Evolutionary conservation across 2,888 invertebrate species (phyloP), one percentile per base, ranked within the genome.

Genomic region (Troilus luridus): DNA sequence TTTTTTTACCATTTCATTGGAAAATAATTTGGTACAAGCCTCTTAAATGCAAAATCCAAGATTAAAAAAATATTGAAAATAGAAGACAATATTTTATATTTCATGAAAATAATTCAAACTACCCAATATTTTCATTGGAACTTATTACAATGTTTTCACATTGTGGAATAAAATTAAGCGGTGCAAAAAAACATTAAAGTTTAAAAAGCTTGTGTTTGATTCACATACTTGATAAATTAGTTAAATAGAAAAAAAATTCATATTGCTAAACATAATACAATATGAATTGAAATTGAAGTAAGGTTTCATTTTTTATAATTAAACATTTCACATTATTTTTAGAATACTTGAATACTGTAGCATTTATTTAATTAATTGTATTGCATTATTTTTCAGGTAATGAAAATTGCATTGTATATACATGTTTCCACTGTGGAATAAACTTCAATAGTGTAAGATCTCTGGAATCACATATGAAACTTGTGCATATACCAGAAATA

Each of bases 401-500:
- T 81, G 81, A 81, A 81, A 81, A 81, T 81, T 81, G 81, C 54
- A 81, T 81, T 54, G 81, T 81, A 54, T 81, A 81, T 81, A 81
- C 81, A 5, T 81, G 81, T 81, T 81, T 54, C 81, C 81, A 81
- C 21, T 81, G 81, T 56, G 81, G 81, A 81, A 54, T 81, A 81
- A 21, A 81, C 8, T 81, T 81, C 24, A 81, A 81, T 81, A 81
- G 81, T 19, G 21, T 81, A 6, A 81, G 81, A 54, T 81, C 81
- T 54, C 81, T 81, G 54, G 81, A 81, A 81, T 81, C 81, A 21
- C 81, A 81, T 21, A 81, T 81, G 81, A 81, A 81, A 21, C 81
- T 81, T 54, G 81, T 81, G 12, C 81, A 81, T 81, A 81, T 81
- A 54, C 81, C 81, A 81, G 81, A 81, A 56, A 81, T 81, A 54